A percentile compares a stretch with the other conserved stretches of the same genome.
Conservation (phyloP, 2,797 vertebrate genomes). For the Peromyscus nudipes region DNA sequence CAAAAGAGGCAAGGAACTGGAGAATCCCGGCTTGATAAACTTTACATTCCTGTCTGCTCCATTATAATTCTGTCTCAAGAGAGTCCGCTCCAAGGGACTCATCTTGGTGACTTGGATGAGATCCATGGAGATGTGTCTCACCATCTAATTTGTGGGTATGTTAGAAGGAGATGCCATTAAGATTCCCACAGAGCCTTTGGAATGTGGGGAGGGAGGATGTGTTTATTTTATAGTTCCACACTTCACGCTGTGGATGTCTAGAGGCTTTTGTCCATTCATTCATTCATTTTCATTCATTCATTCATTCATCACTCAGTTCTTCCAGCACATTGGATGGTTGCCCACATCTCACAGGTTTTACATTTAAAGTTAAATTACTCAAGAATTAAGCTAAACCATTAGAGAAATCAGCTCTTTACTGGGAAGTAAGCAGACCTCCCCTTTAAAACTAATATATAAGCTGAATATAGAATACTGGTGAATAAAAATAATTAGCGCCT, state of each 20-base stretch:
- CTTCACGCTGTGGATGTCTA: slow-evolving; percentile 69
- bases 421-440: slow-evolving; percentile 15
- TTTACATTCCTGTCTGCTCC: slow-evolving; percentile 64
- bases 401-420: slow-evolving; percentile 55
- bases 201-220: slow-evolving; percentile 76
- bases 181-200: slow-evolving; percentile 69
- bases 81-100: slow-evolving; percentile 73
- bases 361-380: slow-evolving; percentile 66
- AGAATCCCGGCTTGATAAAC: slow-evolving; percentile 72
- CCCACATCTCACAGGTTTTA: slow-evolving; percentile 38
- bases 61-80: slow-evolving; percentile 76
- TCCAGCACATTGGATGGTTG: slow-evolving; percentile 57
- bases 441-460: slow-evolving; percentile 13
- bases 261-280: slow-evolving; percentile 70
- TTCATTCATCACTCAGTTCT: slow-evolving; percentile 57
- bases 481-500: background rate
- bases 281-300: slow-evolving; percentile 72
- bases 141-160: slow-evolving; percentile 76
- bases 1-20: slow-evolving; percentile 7
- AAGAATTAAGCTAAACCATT: slow-evolving; percentile 49
- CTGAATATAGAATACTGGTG: background rate
- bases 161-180: slow-evolving; percentile 77
- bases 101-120: slow-evolving; percentile 80
- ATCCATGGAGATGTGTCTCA: slow-evolving; percentile 73
- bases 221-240: slow-evolving; percentile 81